Conservation (phyloP, 2,888 invertebrate genomes). For the Bruchidius siliquastri region DNA sequence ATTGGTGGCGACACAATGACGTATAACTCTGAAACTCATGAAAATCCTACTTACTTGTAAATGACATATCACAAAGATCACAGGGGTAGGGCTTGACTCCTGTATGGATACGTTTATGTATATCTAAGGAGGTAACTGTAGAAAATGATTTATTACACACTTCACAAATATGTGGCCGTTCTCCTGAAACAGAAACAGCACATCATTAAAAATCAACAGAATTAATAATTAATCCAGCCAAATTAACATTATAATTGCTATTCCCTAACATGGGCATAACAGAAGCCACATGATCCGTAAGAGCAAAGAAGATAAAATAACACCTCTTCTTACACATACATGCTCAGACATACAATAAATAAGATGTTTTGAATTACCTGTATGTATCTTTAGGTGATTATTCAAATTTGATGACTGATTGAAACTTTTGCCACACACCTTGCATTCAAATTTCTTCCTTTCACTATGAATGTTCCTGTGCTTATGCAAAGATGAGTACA, state of each 20-base stretch:
- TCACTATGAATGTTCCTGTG: constrained; percentile 39
- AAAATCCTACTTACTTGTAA: constrained; percentile 38
- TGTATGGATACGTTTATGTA: constrained; percentile 42
- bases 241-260: too few species aligned
- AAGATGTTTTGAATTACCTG: constrained; percentile 28
- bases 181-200: constrained; percentile 28
- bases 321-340: too few species aligned
- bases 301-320: too few species aligned
- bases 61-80: constrained; percentile 36
- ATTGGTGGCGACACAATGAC: too few species aligned
- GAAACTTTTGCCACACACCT: constrained; percentile 41
- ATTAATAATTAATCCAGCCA: too few species aligned
- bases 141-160: constrained; percentile 41
- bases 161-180: constrained; percentile 39
- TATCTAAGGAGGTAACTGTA: constrained; percentile 37
- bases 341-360: neutral
- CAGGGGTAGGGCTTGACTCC: constrained; percentile 43
- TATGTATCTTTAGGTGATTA: constrained; percentile 39
- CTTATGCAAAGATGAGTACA: constrained; percentile 43
- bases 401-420: constrained; percentile 41
- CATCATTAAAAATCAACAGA: too few species aligned
- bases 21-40: too few species aligned
- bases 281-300: too few species aligned
- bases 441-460: constrained; percentile 39
- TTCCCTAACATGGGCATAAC: too few species aligned